These are phyloP conservation scores for Rhinopomastus cyanomelas DNA, from an alignment of 2,113 vertebrate species.

Conservation along the genomic window DNA sequence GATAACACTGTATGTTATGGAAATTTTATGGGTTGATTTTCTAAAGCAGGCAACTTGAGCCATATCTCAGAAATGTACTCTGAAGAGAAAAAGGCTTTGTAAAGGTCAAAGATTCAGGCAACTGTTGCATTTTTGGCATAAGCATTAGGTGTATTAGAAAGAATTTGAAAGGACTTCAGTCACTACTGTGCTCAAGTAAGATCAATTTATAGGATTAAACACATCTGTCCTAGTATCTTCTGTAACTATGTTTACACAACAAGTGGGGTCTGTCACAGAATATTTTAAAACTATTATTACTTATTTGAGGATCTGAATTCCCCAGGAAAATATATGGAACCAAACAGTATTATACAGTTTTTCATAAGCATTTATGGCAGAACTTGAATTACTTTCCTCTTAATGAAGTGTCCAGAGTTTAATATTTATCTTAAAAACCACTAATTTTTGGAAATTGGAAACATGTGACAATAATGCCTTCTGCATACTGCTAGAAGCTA, in stretches of 20 bases:
- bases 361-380: conserved; percentile 69
- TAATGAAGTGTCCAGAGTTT: conserved; percentile 59
- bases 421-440: conserved; percentile 63
- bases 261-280: conserved; percentile 53
- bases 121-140: not conserved
- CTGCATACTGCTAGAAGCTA: conserved; percentile 54
- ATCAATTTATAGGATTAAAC: conserved; percentile 44
- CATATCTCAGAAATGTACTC: not conserved
- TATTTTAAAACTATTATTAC: conserved; percentile 63
- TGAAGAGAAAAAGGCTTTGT: not conserved
- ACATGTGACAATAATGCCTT: conserved; percentile 59
- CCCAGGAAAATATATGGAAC: conserved; percentile 47
- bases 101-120: conserved; percentile 7
- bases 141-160: not conserved
- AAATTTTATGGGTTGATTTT: not conserved
- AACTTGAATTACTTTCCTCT: conserved; percentile 70
- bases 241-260: conserved; percentile 71
- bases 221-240: conserved; percentile 45
- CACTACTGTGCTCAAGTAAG: not conserved
- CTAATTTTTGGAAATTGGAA: conserved; percentile 71
- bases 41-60: not conserved
- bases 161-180: not conserved
- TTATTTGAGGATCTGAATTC: conserved; percentile 67
- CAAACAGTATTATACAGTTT: conserved; percentile 67
- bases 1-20: not conserved